These are phyloP conservation scores for Pan troglodytes DNA, from an alignment of 2,113 vertebrate species.

Conservation along the genomic window NHGRI_mPanTro3-v2.1_pri NC_072413.2:98273001-98273500, in stretches of 20 bases:
- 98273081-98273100: background rate
- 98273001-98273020: background rate
- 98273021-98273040: background rate
- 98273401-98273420: background rate
- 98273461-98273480: background rate
- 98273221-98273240: too few species aligned
- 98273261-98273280: too few species aligned
- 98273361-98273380: background rate
- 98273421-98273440: background rate
- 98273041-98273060: background rate
- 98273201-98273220: too few species aligned
- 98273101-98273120: background rate
- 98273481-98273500: background rate
- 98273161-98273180: too few species aligned
- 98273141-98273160: too few species aligned
- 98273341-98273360: too few species aligned
- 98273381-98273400: background rate
- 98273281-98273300: too few species aligned
- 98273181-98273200: too few species aligned
- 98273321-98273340: too few species aligned
- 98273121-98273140: too few species aligned
- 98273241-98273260: too few species aligned
- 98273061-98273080: background rate
- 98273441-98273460: background rate
- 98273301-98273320: too few species aligned